Base-by-base conservation (phyloP, 1,140 invertebrate species). In the Penaeus vannamei region DNA sequence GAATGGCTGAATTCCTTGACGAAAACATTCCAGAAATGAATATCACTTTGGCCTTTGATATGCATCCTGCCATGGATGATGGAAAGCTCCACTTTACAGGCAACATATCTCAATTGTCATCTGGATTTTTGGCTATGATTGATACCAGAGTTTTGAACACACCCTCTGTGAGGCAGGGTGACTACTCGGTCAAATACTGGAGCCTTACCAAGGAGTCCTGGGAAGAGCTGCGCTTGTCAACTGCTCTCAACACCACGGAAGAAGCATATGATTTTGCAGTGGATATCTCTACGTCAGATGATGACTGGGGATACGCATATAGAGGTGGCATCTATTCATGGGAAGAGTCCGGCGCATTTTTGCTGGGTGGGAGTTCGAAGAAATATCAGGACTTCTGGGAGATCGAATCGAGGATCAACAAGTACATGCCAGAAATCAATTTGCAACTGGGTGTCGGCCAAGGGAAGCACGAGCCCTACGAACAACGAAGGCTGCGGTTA, bases 1-100 rank as follows among this genome's bases (percentile, higher is more conserved):
- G 82, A 23, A 29, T 26, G 36, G 87, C 87, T 64, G 69, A 85
- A 62, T 79, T 89, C 66, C 59, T 89, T 22, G 87, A 89, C n/a
- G 36, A 36, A 42, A 89, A 89, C 60, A 61, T 60, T 42, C 87
- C 82, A 14, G 87, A 89, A 26, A 89, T 22, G 59, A 85, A 80
- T 20, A 69, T 87, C n/a, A 66, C 84, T 19, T 61, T 84, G 26
- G 82, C 14, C 64, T 36, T 20, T 29, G 32, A 36, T 79, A 19
- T 29, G 66, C 23, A 59, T 76, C 22, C 3, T 66, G 59, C 29
- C 0, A 46, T 19, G 53, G 17, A 32, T 84, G 36, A 36, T 32
- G 59, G 64, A 85, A 64, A 42, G 79, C 22, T 59, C 22, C n/a
- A 62, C 79, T n/a, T 29, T 62, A 42, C 17, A 80, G 72, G 29